Conservation (phyloP, 2,888 invertebrate species). For the Syrphus vitripennis region DNA sequence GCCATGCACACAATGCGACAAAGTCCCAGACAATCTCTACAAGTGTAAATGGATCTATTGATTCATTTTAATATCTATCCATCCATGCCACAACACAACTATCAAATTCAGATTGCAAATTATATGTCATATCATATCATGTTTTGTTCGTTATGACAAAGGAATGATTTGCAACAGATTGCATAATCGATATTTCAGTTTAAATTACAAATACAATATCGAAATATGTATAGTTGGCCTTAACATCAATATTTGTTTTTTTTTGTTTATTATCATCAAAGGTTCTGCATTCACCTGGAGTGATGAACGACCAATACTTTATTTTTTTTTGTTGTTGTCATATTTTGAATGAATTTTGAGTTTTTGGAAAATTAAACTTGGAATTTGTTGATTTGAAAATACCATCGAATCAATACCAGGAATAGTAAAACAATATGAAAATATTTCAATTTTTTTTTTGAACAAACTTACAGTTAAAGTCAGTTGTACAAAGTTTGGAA, state of each 20-base stretch:
- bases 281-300: too few relatives aligned
- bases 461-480: too few relatives aligned
- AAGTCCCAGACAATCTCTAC: background rate
- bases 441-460: too few relatives aligned
- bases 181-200: constrained; percentile 9
- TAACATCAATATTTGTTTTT: background rate
- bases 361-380: background rate
- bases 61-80: background rate
- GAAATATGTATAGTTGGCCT: background rate
- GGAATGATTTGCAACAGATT: constrained; percentile 15
- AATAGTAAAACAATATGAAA: too few relatives aligned
- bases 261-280: background rate
- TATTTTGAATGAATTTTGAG: background rate
- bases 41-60: constrained; percentile 6
- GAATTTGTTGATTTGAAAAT: too few relatives aligned
- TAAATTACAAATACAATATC: background rate
- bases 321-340: too few relatives aligned
- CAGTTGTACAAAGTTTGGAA: too few relatives aligned
- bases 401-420: too few relatives aligned
- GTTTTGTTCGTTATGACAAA: background rate
- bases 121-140: background rate
- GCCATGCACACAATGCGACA: background rate
- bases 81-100: background rate
- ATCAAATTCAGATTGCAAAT: constrained; percentile 1
- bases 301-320: too few relatives aligned